Percentiles rank a stretch among this genome's conserved stretches.
Conservation (phyloP, 2,113 vertebrate species). For the Lepus europaeus region DNA sequence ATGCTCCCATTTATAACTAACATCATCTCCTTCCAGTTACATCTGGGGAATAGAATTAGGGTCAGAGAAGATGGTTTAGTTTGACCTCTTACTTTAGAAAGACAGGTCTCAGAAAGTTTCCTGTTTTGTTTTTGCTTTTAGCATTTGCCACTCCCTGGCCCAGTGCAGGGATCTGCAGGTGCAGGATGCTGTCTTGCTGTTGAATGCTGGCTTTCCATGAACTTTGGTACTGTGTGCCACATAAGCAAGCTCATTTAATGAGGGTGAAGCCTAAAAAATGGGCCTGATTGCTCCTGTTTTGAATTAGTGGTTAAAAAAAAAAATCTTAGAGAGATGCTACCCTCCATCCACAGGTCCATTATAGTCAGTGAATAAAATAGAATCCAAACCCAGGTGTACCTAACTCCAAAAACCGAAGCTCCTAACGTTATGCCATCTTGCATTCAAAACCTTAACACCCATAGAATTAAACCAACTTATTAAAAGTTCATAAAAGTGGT, state of each 20-base stretch:
- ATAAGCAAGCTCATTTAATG: background rate
- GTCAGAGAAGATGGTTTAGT: background rate
- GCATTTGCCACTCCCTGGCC: background rate
- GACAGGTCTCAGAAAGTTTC: background rate
- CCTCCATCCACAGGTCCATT: background rate
- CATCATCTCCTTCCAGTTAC: background rate
- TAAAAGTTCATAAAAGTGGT: background rate
- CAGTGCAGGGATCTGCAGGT: background rate
- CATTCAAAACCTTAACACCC: background rate
- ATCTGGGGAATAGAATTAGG: background rate
- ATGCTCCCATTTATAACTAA: background rate
- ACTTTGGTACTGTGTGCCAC: background rate
- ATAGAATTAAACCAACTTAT: background rate
- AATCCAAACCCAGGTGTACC: background rate
- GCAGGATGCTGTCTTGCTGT: background rate
- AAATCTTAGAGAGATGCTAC: background rate
- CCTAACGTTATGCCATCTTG: background rate
- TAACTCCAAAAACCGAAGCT: background rate
- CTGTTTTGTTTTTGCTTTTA: background rate
- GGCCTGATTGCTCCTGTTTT: background rate
- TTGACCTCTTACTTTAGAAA: conserved; percentile 16
- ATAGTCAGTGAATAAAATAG: background rate
- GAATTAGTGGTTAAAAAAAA: background rate
- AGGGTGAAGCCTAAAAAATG: background rate
- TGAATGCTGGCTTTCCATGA: background rate